phyloP scores from a whole-genome alignment of 1,140 invertebrate genomes.

The Cepaea nemoralis region DNA sequence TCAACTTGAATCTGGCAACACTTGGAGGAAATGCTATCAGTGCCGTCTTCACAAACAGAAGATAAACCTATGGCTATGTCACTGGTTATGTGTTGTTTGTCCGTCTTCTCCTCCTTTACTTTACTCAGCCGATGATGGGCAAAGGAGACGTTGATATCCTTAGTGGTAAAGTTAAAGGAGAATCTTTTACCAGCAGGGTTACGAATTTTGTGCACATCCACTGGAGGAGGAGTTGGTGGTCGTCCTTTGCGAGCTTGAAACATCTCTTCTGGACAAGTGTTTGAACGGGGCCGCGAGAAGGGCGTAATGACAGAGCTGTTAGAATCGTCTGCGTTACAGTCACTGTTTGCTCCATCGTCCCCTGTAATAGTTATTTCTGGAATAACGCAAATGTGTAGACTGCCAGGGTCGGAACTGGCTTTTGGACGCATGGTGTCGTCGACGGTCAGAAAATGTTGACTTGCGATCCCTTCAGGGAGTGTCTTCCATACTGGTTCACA shows the following conservation, averaged over 20 bases:
- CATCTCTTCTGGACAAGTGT: conserved; percentile 37
- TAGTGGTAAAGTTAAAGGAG: conserved; percentile 17
- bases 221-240: conserved; percentile 27
- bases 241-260: conserved; percentile 25
- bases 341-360: conserved; percentile 9
- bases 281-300: background rate
- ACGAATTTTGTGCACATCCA: background rate
- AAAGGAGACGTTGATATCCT: conserved; percentile 28
- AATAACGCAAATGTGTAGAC: conserved; percentile 14
- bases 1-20: background rate
- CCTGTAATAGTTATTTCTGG: conserved; percentile 32
- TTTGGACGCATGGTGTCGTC: conserved; percentile 22
- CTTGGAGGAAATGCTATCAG: background rate
- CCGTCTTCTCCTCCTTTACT: conserved; percentile 13
- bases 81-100: background rate
- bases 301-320: background rate
- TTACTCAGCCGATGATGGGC: conserved; percentile 26
- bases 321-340: background rate
- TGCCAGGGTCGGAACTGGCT: conserved; percentile 26
- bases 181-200: conserved; percentile 14
- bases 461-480: background rate
- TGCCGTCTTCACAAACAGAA: background rate
- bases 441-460: conserved; percentile 9
- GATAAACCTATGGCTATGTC: background rate
- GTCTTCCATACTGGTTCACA: background rate